phyloP scores from a whole-genome alignment of 2,888 invertebrate genomes.

The Romanomermis culicivorax region DNA sequence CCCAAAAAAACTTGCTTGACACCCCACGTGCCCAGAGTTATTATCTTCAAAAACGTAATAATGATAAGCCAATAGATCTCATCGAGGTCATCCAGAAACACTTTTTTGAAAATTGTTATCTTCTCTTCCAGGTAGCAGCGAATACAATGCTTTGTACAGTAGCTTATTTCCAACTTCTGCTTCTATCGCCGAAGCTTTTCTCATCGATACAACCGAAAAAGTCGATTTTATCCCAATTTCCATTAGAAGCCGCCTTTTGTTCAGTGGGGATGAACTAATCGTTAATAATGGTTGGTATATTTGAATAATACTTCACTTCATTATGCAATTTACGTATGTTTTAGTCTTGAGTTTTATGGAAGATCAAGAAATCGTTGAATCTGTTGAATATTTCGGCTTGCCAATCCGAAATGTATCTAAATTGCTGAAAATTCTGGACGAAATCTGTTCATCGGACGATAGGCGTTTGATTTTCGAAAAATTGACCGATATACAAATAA shows the following conservation, averaged over 20 bases:
- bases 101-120: too few relatives aligned
- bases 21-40: too few relatives aligned
- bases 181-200: conserved; percentile 15
- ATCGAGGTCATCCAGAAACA: too few relatives aligned
- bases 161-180: background rate
- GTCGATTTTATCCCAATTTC: conserved; percentile 69
- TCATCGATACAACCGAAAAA: conserved; percentile 57
- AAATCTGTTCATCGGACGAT: background rate
- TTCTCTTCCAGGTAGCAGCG: too few relatives aligned
- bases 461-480: too few relatives aligned
- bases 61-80: too few relatives aligned
- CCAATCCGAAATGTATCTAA: background rate
- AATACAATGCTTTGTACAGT: too few relatives aligned
- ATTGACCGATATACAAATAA: too few relatives aligned
- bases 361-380: background rate
- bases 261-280: conserved; percentile 54
- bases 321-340: background rate
- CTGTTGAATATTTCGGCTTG: background rate
- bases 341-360: background rate
- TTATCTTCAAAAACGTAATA: too few relatives aligned
- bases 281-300: conserved; percentile 43
- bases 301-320: background rate
- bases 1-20: too few relatives aligned
- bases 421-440: background rate
- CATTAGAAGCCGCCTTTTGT: conserved; percentile 61